Conservation (phyloP, 2,888 invertebrate genomes). For the Zaprionus obscuricornis region DNA sequence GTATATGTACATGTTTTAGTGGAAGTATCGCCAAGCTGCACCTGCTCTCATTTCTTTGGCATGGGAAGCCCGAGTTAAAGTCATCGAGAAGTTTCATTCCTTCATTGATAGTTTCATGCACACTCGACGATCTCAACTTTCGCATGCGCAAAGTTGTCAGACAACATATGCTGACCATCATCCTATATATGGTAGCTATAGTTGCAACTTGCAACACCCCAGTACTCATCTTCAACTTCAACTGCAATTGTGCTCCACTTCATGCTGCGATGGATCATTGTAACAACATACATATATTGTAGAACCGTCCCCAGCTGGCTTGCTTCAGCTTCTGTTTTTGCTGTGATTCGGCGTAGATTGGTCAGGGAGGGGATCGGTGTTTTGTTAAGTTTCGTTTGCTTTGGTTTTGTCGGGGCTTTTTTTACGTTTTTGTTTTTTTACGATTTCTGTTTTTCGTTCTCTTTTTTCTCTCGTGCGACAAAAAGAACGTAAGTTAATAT, state of each 20-base stretch:
- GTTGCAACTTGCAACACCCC: conserved; percentile 29
- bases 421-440: conserved; percentile 7
- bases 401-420: conserved; percentile 28
- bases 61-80: conserved; percentile 34
- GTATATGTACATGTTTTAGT: conserved; percentile 16
- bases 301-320: conserved; percentile 63
- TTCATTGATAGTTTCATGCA: conserved; percentile 74
- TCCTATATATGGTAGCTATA: conserved; percentile 22
- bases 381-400: conserved; percentile 12
- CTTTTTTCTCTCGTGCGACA: conserved; percentile 41
- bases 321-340: conserved; percentile 70
- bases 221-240: conserved; percentile 19
- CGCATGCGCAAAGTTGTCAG: conserved; percentile 71
- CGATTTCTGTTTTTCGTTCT: conserved; percentile 14
- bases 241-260: conserved; percentile 31
- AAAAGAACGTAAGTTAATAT: conserved; percentile 77
- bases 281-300: conserved; percentile 1
- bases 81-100: conserved; percentile 40
- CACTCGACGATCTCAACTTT: conserved; percentile 56
- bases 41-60: conserved; percentile 72
- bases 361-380: conserved; percentile 1
- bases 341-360: conserved; percentile 66
- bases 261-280: conserved; percentile 26
- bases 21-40: conserved; percentile 48
- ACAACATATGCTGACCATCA: conserved; percentile 66